Base-by-base conservation (phyloP, 2,113 vertebrate genomes). In the Nycticebus coucang region DNA sequence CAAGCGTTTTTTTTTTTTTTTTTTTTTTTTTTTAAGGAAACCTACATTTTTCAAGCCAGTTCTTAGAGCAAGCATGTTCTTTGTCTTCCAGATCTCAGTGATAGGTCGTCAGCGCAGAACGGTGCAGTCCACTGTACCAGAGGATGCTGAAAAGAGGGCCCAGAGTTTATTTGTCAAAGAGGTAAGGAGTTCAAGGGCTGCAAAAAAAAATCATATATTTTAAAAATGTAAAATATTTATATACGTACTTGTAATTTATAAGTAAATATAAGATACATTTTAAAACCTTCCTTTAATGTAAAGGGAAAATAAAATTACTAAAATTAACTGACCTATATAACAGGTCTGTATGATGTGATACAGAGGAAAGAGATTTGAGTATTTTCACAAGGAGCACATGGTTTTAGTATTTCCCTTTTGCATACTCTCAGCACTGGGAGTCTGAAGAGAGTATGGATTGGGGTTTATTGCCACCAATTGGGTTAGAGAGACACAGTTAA, bases 81-180 rank as follows among this genome's bases (percentile, higher is more conserved):
- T 91, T 96, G 28, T 87, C 88, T 95, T 97, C 41, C 94, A 99
- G 99, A 99, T 99, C 96, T 99, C 99, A 0, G 99, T 99, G 93
- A 98, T 99, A 6, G 64, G 98, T 71, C 98, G 99, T 3, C 99
- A 99, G 93, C 99, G 98, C 88, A 99, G 99, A 97, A 99, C 99
- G 0, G 92, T 99, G 18, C 98, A 98, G 95, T 99, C 99, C 0
- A 99, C 99, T 0, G 99, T 99, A 87, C 99, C 99, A 92, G 99
- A 99, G 97, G 99, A 99, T 86, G 99, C 99, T 22, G 99, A 99
- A 84, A 98, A 98, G 93, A 99, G 99, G 97, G 99, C 99, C 83
- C 99, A 99, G 97, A 99, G 99, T 96, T 99, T 99, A 93, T 99
- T 99, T 92, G 99, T 99, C 97, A 99, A 99, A 98, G 99, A 99